Conservation (phyloP, 2,113 vertebrate genomes). For the Ammodytes dubius region DNA sequence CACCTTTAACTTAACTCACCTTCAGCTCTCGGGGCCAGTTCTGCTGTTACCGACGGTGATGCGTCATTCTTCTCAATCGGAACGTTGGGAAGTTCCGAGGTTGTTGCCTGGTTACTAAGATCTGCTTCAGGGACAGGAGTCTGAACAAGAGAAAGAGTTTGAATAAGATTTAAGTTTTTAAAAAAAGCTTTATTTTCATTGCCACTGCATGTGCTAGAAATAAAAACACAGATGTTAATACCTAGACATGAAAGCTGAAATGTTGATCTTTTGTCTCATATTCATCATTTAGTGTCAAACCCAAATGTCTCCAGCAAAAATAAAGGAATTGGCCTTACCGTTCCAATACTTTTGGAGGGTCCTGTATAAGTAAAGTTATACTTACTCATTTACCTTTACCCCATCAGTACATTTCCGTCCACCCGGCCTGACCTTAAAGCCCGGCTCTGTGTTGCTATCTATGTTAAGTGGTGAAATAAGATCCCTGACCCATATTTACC, state of each 20-base stretch:
- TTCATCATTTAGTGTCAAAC: too few relatives aligned
- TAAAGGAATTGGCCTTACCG: too few relatives aligned
- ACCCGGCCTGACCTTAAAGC: neutral
- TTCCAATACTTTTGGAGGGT: too few relatives aligned
- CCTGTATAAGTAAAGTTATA: neutral
- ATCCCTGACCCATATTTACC: constrained; percentile 59
- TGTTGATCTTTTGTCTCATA: too few relatives aligned
- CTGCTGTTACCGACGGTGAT: neutral
- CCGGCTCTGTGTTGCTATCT: constrained; percentile 20
- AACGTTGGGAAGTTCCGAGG: constrained; percentile 16
- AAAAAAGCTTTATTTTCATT: too few relatives aligned
- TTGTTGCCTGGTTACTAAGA: constrained; percentile 1
- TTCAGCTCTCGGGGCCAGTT: neutral
- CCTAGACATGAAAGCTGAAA: too few relatives aligned
- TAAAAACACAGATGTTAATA: too few relatives aligned
- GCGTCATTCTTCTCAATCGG: constrained; percentile 2
- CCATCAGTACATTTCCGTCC: neutral
- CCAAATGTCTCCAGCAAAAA: too few relatives aligned
- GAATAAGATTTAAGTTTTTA: neutral
- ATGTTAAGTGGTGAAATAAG: constrained; percentile 44
- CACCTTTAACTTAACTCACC: constrained; percentile 34
- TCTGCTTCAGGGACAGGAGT: constrained; percentile 40
- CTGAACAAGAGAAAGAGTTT: constrained; percentile 41
- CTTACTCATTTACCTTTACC: constrained; percentile 7
- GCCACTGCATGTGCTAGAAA: too few relatives aligned